A percentile compares a stretch with the other conserved stretches of the same genome.
These are phyloP conservation scores for Octonoba sinensis DNA, from an alignment of 2,888 invertebrate species.

Conservation along the genomic window DNA sequence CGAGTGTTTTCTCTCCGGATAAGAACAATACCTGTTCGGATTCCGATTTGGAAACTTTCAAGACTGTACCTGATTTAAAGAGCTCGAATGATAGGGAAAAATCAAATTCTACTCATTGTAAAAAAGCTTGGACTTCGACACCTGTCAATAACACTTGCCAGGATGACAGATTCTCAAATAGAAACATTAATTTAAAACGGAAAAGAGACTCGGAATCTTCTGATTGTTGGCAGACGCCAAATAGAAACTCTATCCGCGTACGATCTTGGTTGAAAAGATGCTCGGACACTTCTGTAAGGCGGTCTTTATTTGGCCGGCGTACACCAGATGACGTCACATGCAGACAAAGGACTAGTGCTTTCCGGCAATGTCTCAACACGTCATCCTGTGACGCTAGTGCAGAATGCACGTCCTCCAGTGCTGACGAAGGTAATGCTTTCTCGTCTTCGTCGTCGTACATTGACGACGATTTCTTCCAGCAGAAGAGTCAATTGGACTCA, in stretches of 20 bases:
- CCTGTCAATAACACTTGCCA: background rate
- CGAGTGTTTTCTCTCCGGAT: too few relatives aligned
- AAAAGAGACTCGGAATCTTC: conserved; percentile 28
- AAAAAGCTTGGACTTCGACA: conserved; percentile 10
- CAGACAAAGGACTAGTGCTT: too few relatives aligned
- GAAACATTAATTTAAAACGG: conserved; percentile 16
- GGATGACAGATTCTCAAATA: background rate
- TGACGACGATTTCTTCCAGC: conserved; percentile 16
- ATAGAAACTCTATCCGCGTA: conserved; percentile 6
- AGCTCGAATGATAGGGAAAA: background rate
- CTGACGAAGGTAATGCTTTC: conserved; percentile 64
- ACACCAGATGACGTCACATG: too few relatives aligned
- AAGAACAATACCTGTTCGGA: conserved; percentile 1
- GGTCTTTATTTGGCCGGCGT: background rate
- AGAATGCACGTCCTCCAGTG: conserved; percentile 81
- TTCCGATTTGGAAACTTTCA: conserved; percentile 6
- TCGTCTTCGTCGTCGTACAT: conserved; percentile 24
- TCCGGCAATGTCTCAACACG: background rate
- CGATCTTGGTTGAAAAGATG: conserved; percentile 34
- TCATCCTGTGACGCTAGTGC: conserved; percentile 85
- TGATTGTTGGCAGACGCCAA: background rate
- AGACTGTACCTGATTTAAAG: background rate
- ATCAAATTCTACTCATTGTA: background rate
- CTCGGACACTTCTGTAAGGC: background rate
- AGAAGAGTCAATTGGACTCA: conserved; percentile 19